Evolutionary conservation across 1,140 invertebrate species (phyloP), one percentile per base, ranked within the genome.

Genomic region (Contarinia nasturtii): DNA sequence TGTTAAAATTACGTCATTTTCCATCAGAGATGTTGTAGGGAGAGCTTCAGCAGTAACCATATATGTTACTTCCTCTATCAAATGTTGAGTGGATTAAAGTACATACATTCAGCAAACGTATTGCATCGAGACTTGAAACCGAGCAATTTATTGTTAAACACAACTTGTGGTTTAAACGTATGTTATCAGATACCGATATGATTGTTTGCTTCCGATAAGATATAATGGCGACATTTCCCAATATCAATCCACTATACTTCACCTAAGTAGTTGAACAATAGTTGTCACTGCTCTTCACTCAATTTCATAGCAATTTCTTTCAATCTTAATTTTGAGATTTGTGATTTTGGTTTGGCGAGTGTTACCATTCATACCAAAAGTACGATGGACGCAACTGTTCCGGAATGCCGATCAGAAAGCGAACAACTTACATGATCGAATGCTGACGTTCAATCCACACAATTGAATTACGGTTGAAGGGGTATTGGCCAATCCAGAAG

Each of bases 31-130:
- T n/a, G n/a, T n/a, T n/a, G n/a, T n/a, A n/a, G n/a, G n/a, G n/a
- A n/a, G n/a, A n/a, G n/a, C n/a, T n/a, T 96, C 63, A 93, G 90
- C 69, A 96, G 96, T 69, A 95, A 99, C 70, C 96, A 99, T 68
- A 92, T 98, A 67, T 99, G 96, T 69, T 99, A 99, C 73, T 99
- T 99, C 70, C 76, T 98, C 51, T 99, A 99, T 70, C 96, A 99
- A 81, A 99, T 99, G 65, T 76, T 99, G 37, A 82, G 95, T 59
- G 95, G 95, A 52, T 73, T 98, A 51, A 98, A 98, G 67, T 99
- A 98, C 65, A 99, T 99, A 56, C 96, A 99, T 69, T 99, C 95
- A 41, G 95, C 95, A 49, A 98, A 98, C 70, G 95, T 99, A 48
- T 76, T 99, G 45, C 96, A 99, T 68, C 76, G 96, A 58, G 96